Percentiles rank a stretch among this genome's conserved stretches.
phyloP scores from a whole-genome alignment of 2,888 invertebrate genomes.

The Ophioninae sp. region DNA sequence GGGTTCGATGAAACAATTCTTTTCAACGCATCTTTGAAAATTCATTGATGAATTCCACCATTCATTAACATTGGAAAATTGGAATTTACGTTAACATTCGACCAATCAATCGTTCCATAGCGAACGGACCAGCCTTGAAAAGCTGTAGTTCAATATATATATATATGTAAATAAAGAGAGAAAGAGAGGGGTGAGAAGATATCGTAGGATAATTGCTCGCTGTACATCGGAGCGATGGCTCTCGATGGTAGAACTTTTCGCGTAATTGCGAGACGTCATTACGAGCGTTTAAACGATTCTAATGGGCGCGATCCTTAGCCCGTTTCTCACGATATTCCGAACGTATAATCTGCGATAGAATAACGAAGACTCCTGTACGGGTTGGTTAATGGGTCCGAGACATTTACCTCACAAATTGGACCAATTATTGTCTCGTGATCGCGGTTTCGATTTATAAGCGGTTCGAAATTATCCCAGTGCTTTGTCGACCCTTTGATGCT shows the following conservation, averaged over 20 bases:
- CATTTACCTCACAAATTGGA: conserved; percentile 43
- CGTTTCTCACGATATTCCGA: conserved; percentile 50
- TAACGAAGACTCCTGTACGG: conserved; percentile 37
- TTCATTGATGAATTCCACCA: conserved; percentile 9
- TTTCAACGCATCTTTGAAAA: not conserved
- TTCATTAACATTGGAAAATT: conserved; percentile 1
- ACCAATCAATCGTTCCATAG: conserved; percentile 33
- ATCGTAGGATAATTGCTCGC: conserved; percentile 72
- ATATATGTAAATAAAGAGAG: conserved; percentile 3
- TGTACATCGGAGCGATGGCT: conserved; percentile 41
- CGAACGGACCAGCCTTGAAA: conserved; percentile 33
- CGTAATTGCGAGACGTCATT: conserved; percentile 77
- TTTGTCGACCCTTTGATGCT: not conserved
- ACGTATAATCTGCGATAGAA: conserved; percentile 37
- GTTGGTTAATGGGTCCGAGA: conserved; percentile 43
- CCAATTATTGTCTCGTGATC: conserved; percentile 48
- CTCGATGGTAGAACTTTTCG: conserved; percentile 69
- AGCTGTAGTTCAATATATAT: conserved; percentile 26
- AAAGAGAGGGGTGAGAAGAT: conserved; percentile 39
- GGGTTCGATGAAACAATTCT: too few relatives aligned
- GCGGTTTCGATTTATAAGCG: conserved; percentile 32
- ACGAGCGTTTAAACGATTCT: conserved; percentile 73
- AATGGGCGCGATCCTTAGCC: conserved; percentile 56
- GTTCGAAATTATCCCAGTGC: conserved; percentile 30
- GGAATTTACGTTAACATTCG: conserved; percentile 27